Evolutionary conservation across 2,888 invertebrate genomes (phyloP).

Genomic region (Slavum lentiscoides): DNA sequence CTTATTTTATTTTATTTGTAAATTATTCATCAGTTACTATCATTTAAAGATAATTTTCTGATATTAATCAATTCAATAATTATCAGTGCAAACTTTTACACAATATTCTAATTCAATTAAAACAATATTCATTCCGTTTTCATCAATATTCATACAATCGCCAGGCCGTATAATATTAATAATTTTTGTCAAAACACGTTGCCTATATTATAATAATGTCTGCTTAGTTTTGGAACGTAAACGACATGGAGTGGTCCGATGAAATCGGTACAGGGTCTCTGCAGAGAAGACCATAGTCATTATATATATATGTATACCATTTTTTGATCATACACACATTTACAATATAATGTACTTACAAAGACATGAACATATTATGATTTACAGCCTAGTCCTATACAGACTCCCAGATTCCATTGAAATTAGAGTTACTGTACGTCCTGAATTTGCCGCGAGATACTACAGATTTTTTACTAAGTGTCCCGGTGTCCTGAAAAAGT

Average conservation of each 20-base stretch:
- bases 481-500: too few relatives aligned
- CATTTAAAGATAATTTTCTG: neutral
- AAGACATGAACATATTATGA: neutral
- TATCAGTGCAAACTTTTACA: neutral
- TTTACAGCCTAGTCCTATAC: neutral
- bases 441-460: too few relatives aligned
- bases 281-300: neutral
- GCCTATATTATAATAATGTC: neutral
- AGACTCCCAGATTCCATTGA: neutral
- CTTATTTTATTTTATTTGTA: too few relatives aligned
- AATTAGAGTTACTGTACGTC: too few relatives aligned
- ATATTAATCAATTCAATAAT: neutral
- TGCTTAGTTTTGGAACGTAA: slow-evolving; percentile 3
- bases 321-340: neutral
- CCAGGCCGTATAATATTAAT: neutral
- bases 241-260: slow-evolving; percentile 1
- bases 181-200: neutral
- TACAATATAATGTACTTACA: neutral
- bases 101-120: neutral
- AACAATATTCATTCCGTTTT: neutral
- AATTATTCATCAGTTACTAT: too few relatives aligned
- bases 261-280: neutral
- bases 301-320: neutral
- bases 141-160: neutral
- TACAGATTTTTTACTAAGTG: too few relatives aligned